These are phyloP conservation scores for Agelastica alni DNA, from an alignment of 2,888 invertebrate species.

Conservation along the genomic window DNA sequence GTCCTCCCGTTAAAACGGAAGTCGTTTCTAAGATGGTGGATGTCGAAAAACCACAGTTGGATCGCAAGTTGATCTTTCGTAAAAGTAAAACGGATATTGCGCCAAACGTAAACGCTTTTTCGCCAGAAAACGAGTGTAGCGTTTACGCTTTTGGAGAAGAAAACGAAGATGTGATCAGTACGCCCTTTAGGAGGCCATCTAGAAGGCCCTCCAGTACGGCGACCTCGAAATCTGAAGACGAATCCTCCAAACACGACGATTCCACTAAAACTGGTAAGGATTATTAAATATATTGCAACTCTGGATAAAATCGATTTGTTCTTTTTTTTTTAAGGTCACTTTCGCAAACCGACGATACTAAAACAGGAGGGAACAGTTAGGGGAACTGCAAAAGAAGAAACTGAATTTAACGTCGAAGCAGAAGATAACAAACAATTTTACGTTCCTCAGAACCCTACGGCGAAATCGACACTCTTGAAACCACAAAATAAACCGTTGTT, in stretches of 20 bases:
- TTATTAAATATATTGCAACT: too few relatives aligned
- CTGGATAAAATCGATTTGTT: slow-evolving; percentile 23
- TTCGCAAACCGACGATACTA: slow-evolving; percentile 46
- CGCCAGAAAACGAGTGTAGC: slow-evolving; percentile 70
- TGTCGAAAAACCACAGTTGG: slow-evolving; percentile 42
- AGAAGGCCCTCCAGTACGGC: slow-evolving; percentile 58
- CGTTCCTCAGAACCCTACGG: slow-evolving; percentile 40
- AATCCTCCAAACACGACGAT: slow-evolving; percentile 51
- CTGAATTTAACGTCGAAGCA: slow-evolving; percentile 28
- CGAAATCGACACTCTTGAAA: slow-evolving; percentile 27
- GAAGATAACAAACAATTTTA: slow-evolving; percentile 38
- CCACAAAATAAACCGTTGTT: slow-evolving; percentile 25
- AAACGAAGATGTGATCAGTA: slow-evolving; percentile 61
- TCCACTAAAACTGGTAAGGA: slow-evolving; percentile 37
- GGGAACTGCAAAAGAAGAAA: slow-evolving; percentile 28
- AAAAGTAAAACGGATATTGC: slow-evolving; percentile 58
- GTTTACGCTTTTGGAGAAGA: slow-evolving; percentile 75
- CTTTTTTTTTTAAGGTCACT: slow-evolving; percentile 46
- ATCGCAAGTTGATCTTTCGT: slow-evolving; percentile 63
- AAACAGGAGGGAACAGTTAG: slow-evolving; percentile 41
- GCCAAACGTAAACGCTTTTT: slow-evolving; percentile 65
- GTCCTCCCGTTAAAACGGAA: slow-evolving; percentile 8
- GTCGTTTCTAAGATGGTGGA: slow-evolving; percentile 13
- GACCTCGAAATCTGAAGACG: slow-evolving; percentile 57
- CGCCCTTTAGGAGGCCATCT: slow-evolving; percentile 63